phyloP scores from a whole-genome alignment of 2,113 vertebrate genomes.

The Malurus elegans region DNA sequence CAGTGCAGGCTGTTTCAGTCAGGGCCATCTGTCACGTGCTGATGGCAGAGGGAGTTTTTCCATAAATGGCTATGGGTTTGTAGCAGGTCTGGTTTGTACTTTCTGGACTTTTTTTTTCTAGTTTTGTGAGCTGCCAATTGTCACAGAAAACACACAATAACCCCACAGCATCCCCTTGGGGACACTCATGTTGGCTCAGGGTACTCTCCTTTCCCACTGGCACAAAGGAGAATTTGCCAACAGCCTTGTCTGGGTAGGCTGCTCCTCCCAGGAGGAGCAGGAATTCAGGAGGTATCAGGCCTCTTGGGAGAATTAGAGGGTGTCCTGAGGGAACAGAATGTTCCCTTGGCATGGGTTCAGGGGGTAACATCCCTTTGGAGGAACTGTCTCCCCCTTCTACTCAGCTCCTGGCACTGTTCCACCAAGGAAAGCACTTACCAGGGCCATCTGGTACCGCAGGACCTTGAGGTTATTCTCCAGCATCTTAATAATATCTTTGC shows the following conservation, averaged over 20 bases:
- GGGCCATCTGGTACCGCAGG: constrained; percentile 78
- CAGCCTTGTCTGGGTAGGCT: not conserved
- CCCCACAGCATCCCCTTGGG: not conserved
- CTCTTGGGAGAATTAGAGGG: no score
- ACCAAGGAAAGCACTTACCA: constrained; percentile 77
- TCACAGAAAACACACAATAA: not conserved
- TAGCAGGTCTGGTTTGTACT: not conserved
- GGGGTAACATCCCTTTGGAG: no score
- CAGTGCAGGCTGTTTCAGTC: not conserved
- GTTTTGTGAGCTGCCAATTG: not conserved
- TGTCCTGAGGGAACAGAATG: no score
- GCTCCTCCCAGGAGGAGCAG: not conserved
- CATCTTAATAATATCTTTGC: constrained; percentile 83
- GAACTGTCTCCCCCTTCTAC: no score
- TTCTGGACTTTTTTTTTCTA: not conserved
- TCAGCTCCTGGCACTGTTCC: not conserved
- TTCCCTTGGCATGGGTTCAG: no score
- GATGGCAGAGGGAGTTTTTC: constrained; percentile 7
- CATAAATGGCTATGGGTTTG: constrained; percentile 21
- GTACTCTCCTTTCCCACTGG: not conserved
- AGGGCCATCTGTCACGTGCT: not conserved
- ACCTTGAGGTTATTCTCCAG: constrained; percentile 83
- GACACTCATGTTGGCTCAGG: accelerated
- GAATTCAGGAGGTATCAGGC: no score
- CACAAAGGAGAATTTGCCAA: not conserved